Evolutionary conservation across 2,113 vertebrate species (phyloP), one percentile per base, ranked within the genome.

Genomic region (Nasalis larvatus): DNA sequence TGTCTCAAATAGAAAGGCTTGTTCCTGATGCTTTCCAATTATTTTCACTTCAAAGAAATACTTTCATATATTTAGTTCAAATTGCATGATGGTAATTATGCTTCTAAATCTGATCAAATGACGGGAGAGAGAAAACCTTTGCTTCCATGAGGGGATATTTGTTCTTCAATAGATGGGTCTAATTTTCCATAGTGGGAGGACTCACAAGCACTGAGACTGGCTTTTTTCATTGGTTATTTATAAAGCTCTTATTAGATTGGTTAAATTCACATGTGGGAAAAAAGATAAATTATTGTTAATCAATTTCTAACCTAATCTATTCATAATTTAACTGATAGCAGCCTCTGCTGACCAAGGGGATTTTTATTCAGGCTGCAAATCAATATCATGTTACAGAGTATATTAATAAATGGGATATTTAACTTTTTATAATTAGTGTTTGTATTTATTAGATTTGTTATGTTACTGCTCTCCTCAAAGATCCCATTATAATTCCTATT

Each of bases 21-120:
- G 40, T 23, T 76, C 60, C 49, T 78, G 80, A 82, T 73, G 91
- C 47, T 89, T 86, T 42, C 45, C 80, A 90, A 76, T 96, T 92
- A 92, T 88, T 96, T 94, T 96, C 71, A 32, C 82, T 94, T 87
- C 84, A 92, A 83, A 92, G 86, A 95, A 97, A 96, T 42, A 85
- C 90, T 92, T 94, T 77, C 90, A 96, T 90, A 77, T 32, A 73
- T 45, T 94, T 94, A 76, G 82, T 85, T 95, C 85, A 86, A 81
- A 97, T 90, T 76, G 81, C 71, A 87, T 21, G 80, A 94, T 47
- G 90, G 63, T 47, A 92, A 96, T 95, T 96, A 97, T 27, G 37
- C 84, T 76, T 92, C 87, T 92, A 80, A 87, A 93, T 94, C 90
- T 52, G 94, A 96, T 90, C 91, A 94, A 95, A 56, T 77, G 90